A percentile compares a stretch with the other conserved stretches of the same genome.
Conservation (phyloP, 2,113 vertebrate genomes). For the Miniopterus natalensis region DNA sequence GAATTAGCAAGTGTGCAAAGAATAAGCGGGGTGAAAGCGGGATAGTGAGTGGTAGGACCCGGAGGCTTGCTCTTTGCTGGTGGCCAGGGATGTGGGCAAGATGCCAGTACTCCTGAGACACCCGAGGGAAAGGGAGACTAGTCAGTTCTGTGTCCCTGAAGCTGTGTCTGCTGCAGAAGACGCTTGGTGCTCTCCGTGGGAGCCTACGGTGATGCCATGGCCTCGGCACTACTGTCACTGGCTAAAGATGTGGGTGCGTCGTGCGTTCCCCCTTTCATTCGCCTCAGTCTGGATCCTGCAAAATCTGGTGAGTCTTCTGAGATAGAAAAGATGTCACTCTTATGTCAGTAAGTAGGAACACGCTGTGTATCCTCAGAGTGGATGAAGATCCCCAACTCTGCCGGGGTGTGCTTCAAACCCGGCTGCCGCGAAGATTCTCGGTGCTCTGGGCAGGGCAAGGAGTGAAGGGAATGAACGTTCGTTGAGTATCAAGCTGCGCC, state of each 20-base stretch:
- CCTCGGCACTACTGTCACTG: background rate
- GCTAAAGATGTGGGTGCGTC: background rate
- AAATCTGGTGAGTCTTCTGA: background rate
- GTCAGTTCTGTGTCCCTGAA: background rate
- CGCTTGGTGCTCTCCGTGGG: background rate
- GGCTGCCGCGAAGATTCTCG: background rate
- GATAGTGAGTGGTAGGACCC: background rate
- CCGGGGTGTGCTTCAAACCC: background rate
- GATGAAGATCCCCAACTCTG: background rate
- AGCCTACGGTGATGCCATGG: no score
- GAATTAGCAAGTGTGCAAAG: background rate
- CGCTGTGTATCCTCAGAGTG: background rate
- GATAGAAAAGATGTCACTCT: background rate
- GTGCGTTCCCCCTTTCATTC: background rate
- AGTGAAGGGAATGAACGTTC: background rate
- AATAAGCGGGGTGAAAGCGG: background rate
- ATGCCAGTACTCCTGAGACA: background rate
- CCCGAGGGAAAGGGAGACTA: background rate
- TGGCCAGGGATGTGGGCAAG: background rate
- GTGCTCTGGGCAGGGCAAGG: background rate
- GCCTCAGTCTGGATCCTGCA: background rate
- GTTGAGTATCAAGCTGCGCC: background rate
- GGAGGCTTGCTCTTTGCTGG: background rate
- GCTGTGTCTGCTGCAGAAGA: fast-evolving
- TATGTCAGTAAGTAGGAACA: background rate